Evolutionary conservation across 2,113 vertebrate species (phyloP).

Genomic region (Ivindomyrus marchei): DNA sequence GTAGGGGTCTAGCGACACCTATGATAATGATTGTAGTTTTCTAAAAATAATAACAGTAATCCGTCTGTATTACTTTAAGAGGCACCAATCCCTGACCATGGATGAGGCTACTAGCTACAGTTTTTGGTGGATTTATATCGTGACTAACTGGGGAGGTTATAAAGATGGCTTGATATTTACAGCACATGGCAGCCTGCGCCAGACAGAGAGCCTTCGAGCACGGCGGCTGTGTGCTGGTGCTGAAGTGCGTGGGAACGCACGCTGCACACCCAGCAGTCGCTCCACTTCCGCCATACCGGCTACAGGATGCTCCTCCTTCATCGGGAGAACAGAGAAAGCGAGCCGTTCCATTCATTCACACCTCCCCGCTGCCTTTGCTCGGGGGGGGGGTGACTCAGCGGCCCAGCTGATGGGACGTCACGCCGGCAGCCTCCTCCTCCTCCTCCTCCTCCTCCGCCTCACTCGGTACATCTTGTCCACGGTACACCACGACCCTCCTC

Average conservation of each 20-base stretch:
- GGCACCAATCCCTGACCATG: neutral
- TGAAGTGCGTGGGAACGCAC: neutral
- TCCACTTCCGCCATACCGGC: neutral
- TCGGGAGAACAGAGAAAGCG: neutral
- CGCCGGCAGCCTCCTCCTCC: slow-evolving; percentile 1
- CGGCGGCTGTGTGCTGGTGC: neutral
- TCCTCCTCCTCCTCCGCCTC: slow-evolving; percentile 5
- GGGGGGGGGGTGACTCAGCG: slow-evolving; percentile 14
- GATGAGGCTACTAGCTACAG: neutral
- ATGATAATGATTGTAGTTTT: neutral
- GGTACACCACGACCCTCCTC: neutral
- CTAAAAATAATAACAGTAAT: neutral
- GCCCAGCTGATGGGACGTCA: slow-evolving; percentile 5
- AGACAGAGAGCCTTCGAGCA: neutral
- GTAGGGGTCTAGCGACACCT: too few species aligned
- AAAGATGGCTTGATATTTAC: neutral
- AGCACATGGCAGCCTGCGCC: neutral
- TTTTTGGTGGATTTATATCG: neutral
- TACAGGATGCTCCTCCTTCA: neutral
- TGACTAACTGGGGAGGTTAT: neutral
- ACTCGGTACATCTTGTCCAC: neutral
- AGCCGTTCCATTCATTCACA: slow-evolving; percentile 21
- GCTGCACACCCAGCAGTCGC: too few species aligned
- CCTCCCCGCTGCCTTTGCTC: slow-evolving; percentile 15
- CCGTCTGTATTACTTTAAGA: neutral